Conservation (phyloP, 2,888 invertebrate genomes). For the Gerosis bhagava region DNA sequence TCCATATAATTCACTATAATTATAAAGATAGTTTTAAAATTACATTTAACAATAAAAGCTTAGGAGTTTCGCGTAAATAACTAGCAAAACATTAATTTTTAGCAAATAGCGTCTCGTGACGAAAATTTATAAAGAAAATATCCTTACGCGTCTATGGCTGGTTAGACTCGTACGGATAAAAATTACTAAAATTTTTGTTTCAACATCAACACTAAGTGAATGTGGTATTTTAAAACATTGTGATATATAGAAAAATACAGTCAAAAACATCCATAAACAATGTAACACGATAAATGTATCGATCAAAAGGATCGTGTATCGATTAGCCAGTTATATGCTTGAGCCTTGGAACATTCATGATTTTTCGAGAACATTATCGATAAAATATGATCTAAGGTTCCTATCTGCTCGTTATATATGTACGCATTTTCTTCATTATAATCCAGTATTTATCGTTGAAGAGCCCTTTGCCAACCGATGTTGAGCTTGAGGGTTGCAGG, state of each 20-base stretch:
- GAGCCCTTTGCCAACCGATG: conserved; percentile 69
- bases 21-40: conserved; percentile 57
- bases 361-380: conserved; percentile 15
- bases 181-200: conserved; percentile 39
- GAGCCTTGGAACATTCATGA: conserved; percentile 17
- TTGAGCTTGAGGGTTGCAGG: conserved; percentile 70
- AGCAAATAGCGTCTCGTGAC: conserved; percentile 29
- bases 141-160: conserved; percentile 74
- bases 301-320: conserved; percentile 28
- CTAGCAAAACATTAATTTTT: conserved; percentile 18
- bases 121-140: conserved; percentile 26
- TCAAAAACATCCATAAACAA: conserved; percentile 37
- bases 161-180: conserved; percentile 70
- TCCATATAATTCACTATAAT: conserved; percentile 58
- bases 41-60: conserved; percentile 76
- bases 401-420: conserved; percentile 7
- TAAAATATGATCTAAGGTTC: conserved; percentile 2
- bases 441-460: conserved; percentile 58
- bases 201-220: conserved; percentile 22
- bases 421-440: conserved; percentile 6
- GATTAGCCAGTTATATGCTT: conserved; percentile 21
- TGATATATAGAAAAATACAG: conserved; percentile 47
- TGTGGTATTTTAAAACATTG: conserved; percentile 30
- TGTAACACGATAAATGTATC: conserved; percentile 30
- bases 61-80: conserved; percentile 52